These are phyloP conservation scores for Sminthopsis crassicaudata DNA, from an alignment of 2,113 vertebrate genomes.

Conservation along the genomic window DNA sequence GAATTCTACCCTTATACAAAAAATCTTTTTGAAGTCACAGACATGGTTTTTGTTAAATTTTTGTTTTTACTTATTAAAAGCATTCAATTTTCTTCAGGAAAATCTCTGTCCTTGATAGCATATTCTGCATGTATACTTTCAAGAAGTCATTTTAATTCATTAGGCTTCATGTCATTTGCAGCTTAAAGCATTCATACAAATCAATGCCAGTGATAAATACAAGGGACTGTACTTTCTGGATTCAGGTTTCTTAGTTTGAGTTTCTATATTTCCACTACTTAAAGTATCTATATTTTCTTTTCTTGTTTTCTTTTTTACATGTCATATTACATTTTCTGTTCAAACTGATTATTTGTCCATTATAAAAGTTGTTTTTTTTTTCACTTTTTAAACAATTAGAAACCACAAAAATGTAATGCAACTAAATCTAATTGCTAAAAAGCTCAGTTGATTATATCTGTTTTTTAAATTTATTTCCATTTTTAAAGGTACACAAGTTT, in stretches of 20 bases:
- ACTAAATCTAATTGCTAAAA: neutral
- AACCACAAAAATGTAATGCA: neutral
- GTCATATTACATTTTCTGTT: neutral
- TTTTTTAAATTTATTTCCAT: neutral
- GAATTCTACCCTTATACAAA: neutral
- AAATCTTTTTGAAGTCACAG: neutral
- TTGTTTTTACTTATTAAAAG: neutral
- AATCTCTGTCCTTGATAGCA: neutral
- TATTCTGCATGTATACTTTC: neutral
- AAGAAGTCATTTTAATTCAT: neutral
- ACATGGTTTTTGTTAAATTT: neutral
- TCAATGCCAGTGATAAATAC: neutral
- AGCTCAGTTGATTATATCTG: neutral
- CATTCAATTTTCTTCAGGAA: neutral
- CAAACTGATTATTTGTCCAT: neutral
- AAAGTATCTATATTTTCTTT: neutral
- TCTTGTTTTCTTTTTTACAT: neutral
- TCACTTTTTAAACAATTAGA: neutral
- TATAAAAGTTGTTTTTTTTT: neutral
- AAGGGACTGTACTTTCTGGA: neutral
- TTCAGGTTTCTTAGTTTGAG: neutral
- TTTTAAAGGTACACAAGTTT: neutral
- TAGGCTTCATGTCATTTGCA: neutral
- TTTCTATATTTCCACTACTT: neutral
- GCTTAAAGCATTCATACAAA: neutral